Base-by-base conservation (phyloP, 1,140 invertebrate species). In the Homarus americanus region DNA sequence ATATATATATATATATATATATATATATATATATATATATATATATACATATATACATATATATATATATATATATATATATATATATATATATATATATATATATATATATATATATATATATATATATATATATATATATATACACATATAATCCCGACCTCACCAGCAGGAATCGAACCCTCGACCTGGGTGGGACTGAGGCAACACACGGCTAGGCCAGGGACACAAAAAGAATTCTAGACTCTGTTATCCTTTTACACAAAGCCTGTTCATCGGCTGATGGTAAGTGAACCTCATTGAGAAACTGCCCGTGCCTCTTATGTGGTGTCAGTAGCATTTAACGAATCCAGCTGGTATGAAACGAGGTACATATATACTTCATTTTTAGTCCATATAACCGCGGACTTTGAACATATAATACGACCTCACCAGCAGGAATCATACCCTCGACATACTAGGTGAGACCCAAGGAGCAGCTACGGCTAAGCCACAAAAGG, bases 1-100 rank as follows among this genome's bases (percentile, higher is more conserved):
- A 79, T 79, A 41, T 79, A 79, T 79, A 41, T 79, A 79, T 79
- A 36, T 79, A 79, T 79, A 36, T 79, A 79, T 79, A 36, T 79
- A 79, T 79, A 79, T 79, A 79, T 79, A 79, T 79, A 79, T 79
- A 79, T 79, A 79, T 79, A 79, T 79, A 36, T 38, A 41, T 36
- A 36, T 41, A 79, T 41, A 41, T 79, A 41, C 38, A 79, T 79
- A 79, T 79, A 79, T 79, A 79, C 38, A 79, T 79, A 79, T 79
- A 79, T 79, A 38, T 79, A 41, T 38, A 79, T 41, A 79, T 75
- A 75, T 75, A 75, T 34, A 75, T 75, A 75, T 34, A 75, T 75
- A 75, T 34, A 75, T 75, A 75, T 75, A 75, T 75, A 75, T 75
- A 75, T 75, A 75, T 75, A 75, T 75, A 75, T 75, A 75, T 75